Percentiles rank a stretch among this genome's conserved stretches.
Conservation (phyloP, 2,113 vertebrate genomes). For the Rhynchopsitta pachyrhyncha region DNA sequence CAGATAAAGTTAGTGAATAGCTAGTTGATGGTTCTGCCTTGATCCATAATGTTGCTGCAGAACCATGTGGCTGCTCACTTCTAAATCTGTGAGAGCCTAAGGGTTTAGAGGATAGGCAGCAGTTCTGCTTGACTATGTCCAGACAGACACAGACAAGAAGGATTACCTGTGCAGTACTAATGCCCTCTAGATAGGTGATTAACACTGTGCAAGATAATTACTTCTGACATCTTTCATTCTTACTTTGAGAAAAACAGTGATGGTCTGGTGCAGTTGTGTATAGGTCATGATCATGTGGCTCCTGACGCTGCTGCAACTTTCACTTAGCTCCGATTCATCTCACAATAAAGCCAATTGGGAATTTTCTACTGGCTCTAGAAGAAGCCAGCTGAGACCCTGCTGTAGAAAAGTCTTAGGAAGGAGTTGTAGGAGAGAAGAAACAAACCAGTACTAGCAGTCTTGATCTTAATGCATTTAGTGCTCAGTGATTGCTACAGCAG, state of each 20-base stretch:
- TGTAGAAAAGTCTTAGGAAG: not conserved
- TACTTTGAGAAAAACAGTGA: not conserved
- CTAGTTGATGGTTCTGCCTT: not conserved
- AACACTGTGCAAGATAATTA: constrained; percentile 1
- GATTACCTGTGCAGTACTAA: constrained; percentile 32
- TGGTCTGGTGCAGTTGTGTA: not conserved
- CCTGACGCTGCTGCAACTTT: not conserved
- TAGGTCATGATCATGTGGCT: not conserved
- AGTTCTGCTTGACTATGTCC: constrained; percentile 9
- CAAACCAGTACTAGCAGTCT: not conserved
- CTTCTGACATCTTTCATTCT: constrained; percentile 55
- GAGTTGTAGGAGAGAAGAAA: not conserved
- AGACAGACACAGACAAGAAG: constrained; percentile 58
- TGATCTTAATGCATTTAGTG: not conserved
- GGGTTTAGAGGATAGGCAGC: not conserved
- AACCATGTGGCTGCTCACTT: not conserved
- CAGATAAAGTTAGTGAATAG: not conserved
- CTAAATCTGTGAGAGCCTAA: not conserved
- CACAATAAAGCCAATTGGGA: not conserved
- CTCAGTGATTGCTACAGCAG: not conserved
- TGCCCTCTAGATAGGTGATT: constrained; percentile 27
- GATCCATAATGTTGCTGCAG: not conserved
- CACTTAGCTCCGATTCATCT: not conserved
- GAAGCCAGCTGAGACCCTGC: not conserved
- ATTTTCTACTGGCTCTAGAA: not conserved